A percentile compares a stretch with the other conserved stretches of the same genome.
Evolutionary conservation across 2,113 vertebrate species (phyloP).

Genomic region (Melanerpes formicivorus): DNA sequence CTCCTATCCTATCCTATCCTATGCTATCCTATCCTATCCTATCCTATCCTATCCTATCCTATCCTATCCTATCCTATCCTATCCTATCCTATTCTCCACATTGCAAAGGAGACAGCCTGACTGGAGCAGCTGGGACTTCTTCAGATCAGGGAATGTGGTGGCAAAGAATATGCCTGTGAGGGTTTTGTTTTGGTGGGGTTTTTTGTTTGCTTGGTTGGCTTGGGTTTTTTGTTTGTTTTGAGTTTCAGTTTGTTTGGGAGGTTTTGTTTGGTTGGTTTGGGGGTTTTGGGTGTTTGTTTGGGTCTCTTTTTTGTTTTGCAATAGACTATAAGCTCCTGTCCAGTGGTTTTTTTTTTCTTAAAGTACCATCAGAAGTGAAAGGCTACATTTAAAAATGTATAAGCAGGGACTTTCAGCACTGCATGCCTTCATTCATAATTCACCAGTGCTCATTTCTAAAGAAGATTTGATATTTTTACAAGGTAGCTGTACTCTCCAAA

Average conservation of each 20-base stretch:
- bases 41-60: no score
- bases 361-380: constrained; percentile 55
- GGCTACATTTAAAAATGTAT: constrained; percentile 69
- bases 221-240: neutral
- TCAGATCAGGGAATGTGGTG: neutral
- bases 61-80: no score
- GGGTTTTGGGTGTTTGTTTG: no score
- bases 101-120: neutral
- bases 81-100: neutral
- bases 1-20: no score
- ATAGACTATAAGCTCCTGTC: neutral
- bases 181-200: no score
- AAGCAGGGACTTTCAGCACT: constrained; percentile 44
- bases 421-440: constrained; percentile 67
- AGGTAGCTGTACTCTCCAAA: constrained; percentile 63
- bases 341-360: constrained; percentile 17
- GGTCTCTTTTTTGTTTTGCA: neutral
- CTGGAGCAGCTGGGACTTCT: neutral
- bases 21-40: no score
- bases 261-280: no score
- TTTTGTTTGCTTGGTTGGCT: no score
- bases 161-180: neutral
- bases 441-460: constrained; percentile 40
- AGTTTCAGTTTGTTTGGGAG: no score
- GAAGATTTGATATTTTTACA: constrained; percentile 55